These are phyloP conservation scores for Gadus macrocephalus DNA, from an alignment of 2,113 vertebrate species.

Conservation along the genomic window DNA sequence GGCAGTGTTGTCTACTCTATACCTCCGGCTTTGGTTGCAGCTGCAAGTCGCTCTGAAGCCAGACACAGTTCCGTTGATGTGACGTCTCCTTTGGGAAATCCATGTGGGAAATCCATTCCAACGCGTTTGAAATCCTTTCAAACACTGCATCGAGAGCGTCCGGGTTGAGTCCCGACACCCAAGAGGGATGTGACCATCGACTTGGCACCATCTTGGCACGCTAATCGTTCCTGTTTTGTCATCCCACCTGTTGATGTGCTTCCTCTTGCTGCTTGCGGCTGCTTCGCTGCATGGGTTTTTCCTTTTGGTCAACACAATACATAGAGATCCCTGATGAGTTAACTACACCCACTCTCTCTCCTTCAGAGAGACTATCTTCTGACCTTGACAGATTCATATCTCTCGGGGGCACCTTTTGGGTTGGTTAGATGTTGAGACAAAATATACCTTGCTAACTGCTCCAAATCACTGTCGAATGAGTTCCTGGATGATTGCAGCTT, in stretches of 20 bases:
- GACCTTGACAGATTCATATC: too few species aligned
- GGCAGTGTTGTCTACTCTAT: constrained; percentile 17
- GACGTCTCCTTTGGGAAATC: background rate
- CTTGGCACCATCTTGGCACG: too few species aligned
- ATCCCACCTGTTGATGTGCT: constrained; percentile 16
- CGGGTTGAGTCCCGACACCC: too few species aligned
- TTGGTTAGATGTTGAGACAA: too few species aligned
- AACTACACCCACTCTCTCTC: too few species aligned
- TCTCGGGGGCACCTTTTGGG: too few species aligned
- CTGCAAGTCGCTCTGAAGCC: background rate
- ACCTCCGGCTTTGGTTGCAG: background rate
- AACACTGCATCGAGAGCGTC: background rate
- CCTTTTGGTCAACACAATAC: background rate
- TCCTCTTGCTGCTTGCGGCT: background rate
- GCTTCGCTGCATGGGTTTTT: background rate
- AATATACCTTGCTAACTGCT: too few species aligned
- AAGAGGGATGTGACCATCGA: background rate
- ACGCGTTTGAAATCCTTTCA: background rate
- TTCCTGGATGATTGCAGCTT: too few species aligned
- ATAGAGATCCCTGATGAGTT: background rate
- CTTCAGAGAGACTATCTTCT: too few species aligned
- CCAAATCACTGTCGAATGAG: too few species aligned
- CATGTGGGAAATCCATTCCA: too few species aligned
- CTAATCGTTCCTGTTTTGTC: background rate
- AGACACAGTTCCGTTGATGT: background rate